Evolutionary conservation across 2,888 invertebrate genomes (phyloP).

Genomic region (Chaetogeoica ovagalla): DNA sequence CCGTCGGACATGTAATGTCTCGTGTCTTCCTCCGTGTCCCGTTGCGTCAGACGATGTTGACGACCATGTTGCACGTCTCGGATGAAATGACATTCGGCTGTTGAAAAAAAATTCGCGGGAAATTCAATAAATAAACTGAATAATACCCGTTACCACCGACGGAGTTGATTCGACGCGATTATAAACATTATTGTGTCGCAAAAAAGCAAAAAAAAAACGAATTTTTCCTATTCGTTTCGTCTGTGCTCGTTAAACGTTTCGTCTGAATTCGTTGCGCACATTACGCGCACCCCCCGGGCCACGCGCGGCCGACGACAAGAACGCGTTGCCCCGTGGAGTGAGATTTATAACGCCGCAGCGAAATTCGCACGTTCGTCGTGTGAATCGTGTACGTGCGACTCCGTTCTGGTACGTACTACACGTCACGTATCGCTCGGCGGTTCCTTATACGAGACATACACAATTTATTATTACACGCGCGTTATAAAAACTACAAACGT

Average conservation of each 20-base stretch:
- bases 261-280: too few species aligned
- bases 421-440: background rate
- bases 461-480: background rate
- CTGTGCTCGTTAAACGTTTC: too few species aligned
- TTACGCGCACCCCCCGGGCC: too few species aligned
- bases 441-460: background rate
- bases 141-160: too few species aligned
- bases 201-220: too few species aligned
- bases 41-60: background rate
- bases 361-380: background rate
- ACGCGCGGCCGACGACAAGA: too few species aligned
- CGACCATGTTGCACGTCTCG: background rate
- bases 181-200: too few species aligned
- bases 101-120: too few species aligned
- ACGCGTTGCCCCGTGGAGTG: too few species aligned
- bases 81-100: conserved; percentile 19
- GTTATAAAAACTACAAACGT: background rate
- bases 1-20: conserved; percentile 53
- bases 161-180: too few species aligned
- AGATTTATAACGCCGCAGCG: too few species aligned
- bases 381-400: background rate
- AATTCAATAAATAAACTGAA: background rate
- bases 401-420: background rate
- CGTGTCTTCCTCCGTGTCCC: background rate
- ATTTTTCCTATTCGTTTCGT: too few species aligned